Percentiles rank a stretch among this genome's conserved stretches.
phyloP scores from a whole-genome alignment of 2,888 invertebrate species.

The Rhimphoctona megacephalus region DNA sequence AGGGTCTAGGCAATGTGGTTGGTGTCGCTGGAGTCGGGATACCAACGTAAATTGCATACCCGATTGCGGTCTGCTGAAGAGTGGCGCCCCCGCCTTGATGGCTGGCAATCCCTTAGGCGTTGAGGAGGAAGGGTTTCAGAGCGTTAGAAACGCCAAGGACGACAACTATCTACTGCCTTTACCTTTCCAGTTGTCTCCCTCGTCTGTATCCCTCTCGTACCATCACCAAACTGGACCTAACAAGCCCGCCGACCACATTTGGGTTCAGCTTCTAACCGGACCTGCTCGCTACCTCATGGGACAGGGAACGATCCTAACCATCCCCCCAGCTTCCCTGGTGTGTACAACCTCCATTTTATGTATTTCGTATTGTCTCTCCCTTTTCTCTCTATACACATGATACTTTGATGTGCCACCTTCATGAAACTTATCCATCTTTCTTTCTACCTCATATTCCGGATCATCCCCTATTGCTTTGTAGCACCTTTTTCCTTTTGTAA shows the following conservation, averaged over 20 bases:
- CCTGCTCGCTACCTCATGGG: conserved; percentile 75
- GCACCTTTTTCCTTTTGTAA: background rate
- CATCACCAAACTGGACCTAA: conserved; percentile 79
- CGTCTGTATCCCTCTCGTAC: conserved; percentile 59
- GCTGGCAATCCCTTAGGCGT: conserved; percentile 57
- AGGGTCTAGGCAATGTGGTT: conserved; percentile 49
- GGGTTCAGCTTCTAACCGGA: conserved; percentile 77
- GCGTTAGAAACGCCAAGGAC: conserved; percentile 53
- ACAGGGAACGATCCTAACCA: conserved; percentile 52
- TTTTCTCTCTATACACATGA: conserved; percentile 9
- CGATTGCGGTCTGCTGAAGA: conserved; percentile 81
- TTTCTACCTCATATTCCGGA: background rate
- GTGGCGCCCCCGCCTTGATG: conserved; percentile 71
- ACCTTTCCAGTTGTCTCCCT: conserved; percentile 42
- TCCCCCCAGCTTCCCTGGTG: background rate
- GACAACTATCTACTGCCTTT: conserved; percentile 57
- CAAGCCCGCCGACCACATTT: conserved; percentile 80
- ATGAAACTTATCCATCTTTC: conserved; percentile 17
- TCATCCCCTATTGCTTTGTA: background rate
- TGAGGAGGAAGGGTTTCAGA: conserved; percentile 55
- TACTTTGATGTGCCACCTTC: background rate
- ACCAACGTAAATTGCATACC: conserved; percentile 82
- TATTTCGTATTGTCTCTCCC: conserved; percentile 31
- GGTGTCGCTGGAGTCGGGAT: conserved; percentile 75
- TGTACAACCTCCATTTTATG: conserved; percentile 40